Percentiles rank a stretch among this genome's conserved stretches.
Evolutionary conservation across 2,888 invertebrate genomes (phyloP).

Genomic region (Zhengitettix transpicula): DNA sequence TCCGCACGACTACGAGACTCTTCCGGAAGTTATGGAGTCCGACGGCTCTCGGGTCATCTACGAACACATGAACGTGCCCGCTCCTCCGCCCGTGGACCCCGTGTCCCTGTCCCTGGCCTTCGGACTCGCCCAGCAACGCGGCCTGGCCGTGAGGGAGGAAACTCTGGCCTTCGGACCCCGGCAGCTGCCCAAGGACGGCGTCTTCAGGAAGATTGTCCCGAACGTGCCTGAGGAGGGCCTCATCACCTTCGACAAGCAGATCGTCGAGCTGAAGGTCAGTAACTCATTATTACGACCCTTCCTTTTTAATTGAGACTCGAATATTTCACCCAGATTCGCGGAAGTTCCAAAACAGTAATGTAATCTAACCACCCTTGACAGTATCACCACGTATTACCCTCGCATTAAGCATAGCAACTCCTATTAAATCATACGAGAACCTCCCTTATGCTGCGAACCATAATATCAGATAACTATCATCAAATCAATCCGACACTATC

Average conservation of each 20-base stretch:
- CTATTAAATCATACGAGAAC: no score
- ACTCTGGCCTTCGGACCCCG: constrained; percentile 4
- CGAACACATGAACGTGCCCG: background rate
- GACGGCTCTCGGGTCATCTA: no score
- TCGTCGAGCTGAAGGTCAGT: background rate
- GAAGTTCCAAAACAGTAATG: no score
- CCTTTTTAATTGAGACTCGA: no score
- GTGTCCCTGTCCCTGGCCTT: constrained; percentile 7
- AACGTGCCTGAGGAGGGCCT: constrained; percentile 2
- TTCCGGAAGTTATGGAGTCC: no score
- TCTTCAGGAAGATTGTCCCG: background rate
- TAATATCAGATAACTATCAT: no score
- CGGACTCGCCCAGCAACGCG: background rate
- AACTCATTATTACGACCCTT: background rate
- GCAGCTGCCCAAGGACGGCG: constrained; percentile 4
- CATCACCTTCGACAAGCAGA: background rate
- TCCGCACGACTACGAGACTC: background rate
- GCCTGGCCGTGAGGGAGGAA: constrained; percentile 3
- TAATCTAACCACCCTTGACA: no score
- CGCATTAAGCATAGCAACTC: no score
- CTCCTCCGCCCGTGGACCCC: constrained; percentile 2
- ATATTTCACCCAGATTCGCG: no score
- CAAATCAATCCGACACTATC: no score
- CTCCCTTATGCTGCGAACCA: no score
- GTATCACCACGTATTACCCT: no score